phyloP scores from a whole-genome alignment of 92 coral and sea anemone genomes.

The Zoanthus sociatus region DNA sequence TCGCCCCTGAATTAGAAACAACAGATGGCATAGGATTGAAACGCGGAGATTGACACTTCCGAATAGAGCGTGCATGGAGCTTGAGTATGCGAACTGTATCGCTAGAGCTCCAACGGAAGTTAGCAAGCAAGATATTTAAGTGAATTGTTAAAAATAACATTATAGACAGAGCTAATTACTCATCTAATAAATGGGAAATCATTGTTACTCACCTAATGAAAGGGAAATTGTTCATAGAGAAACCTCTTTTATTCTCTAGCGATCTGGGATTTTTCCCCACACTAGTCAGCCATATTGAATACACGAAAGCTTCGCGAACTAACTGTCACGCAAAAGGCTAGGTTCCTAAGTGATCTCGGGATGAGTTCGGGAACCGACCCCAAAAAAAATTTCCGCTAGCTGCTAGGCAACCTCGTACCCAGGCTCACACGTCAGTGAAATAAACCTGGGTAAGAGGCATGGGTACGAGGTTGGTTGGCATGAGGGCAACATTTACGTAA shows the following conservation, averaged over 20 bases:
- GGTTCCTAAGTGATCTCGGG: constrained; percentile 15
- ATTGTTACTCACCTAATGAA: constrained; percentile 15
- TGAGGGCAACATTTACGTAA: too few relatives aligned
- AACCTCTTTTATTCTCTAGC: not conserved
- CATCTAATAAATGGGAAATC: constrained; percentile 15
- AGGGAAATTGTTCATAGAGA: constrained; percentile 16
- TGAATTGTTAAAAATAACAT: constrained; percentile 8
- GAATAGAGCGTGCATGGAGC: too few relatives aligned
- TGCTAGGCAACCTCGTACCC: too few relatives aligned
- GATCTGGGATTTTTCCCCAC: not conserved
- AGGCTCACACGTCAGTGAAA: too few relatives aligned
- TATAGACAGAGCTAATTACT: not conserved
- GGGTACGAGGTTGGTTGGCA: too few relatives aligned
- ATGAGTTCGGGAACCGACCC: constrained; percentile 22
- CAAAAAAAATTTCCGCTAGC: constrained; percentile 1
- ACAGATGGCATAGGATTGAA: not conserved
- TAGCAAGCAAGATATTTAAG: constrained; percentile 12
- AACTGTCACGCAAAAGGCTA: not conserved
- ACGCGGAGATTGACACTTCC: not conserved
- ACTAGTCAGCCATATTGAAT: constrained; percentile 17
- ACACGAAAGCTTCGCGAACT: not conserved
- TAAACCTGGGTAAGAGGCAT: too few relatives aligned
- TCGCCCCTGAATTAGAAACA: not conserved
- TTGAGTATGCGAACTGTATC: not conserved
- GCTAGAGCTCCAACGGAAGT: not conserved